phyloP scores from a whole-genome alignment of 2,113 vertebrate genomes.

The Puntigrus tetrazona region DNA sequence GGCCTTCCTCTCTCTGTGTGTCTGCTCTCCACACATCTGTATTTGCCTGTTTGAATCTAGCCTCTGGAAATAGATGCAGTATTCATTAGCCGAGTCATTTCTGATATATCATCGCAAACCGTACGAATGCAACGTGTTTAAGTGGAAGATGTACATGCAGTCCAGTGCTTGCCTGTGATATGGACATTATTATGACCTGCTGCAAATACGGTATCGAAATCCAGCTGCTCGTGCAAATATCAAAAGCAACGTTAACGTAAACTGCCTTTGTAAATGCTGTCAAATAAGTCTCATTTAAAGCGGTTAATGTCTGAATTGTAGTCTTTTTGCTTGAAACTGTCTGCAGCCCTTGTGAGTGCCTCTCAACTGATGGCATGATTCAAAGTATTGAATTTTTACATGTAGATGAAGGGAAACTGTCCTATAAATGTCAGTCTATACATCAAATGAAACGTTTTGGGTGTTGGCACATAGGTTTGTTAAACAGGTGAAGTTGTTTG shows the following conservation, averaged over 20 bases:
- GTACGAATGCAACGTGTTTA: background rate
- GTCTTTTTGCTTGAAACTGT: slow-evolving; percentile 34
- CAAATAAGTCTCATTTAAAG: slow-evolving; percentile 6
- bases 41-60: background rate
- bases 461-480: background rate
- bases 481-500: background rate
- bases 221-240: background rate
- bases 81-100: background rate
- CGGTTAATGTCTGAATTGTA: background rate
- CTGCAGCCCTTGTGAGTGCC: slow-evolving; percentile 24
- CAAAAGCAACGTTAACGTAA: background rate
- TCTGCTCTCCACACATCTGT: background rate
- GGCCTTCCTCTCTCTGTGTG: slow-evolving; percentile 27
- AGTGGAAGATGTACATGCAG: background rate
- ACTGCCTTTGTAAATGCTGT: slow-evolving; percentile 8
- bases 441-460: background rate
- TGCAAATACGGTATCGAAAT: slow-evolving; percentile 6
- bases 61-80: slow-evolving; percentile 1
- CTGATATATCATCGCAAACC: slow-evolving; percentile 3
- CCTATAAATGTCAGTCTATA: background rate
- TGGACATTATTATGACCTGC: slow-evolving; percentile 6
- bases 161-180: background rate
- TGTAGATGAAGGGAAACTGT: slow-evolving; percentile 20
- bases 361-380: slow-evolving; percentile 1
- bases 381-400: slow-evolving; percentile 29